Conservation (phyloP, 2,797 vertebrate species). For the Myotis pilosus region DNA sequence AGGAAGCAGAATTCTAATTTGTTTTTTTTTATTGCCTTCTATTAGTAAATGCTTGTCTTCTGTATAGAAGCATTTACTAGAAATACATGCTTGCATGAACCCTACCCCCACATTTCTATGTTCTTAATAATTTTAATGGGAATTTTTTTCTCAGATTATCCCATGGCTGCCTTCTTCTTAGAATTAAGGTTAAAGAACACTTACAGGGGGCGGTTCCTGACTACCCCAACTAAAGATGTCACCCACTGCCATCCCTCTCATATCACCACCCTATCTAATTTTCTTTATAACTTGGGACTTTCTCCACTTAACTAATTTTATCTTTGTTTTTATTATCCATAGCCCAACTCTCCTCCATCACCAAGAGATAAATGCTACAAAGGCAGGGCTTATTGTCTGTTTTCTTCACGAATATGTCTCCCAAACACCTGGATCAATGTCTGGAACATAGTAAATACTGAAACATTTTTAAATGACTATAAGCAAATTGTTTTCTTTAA, state of each 20-base stretch:
- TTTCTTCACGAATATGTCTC: not conserved
- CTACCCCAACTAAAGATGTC: not conserved
- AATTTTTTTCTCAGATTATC: no score
- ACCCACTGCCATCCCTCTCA: not conserved
- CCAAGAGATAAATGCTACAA: not conserved
- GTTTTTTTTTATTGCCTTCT: not conserved
- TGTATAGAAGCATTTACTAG: not conserved
- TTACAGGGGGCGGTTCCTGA: not conserved
- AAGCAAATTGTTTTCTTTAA: not conserved
- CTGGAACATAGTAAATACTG: not conserved
- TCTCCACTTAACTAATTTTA: not conserved
- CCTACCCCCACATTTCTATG: not conserved
- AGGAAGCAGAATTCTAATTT: not conserved
- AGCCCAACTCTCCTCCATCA: not conserved
- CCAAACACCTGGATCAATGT: not conserved
- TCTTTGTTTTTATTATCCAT: not conserved
- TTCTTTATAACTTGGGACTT: conserved; percentile 9
- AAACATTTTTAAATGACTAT: not conserved
- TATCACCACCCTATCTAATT: not conserved
- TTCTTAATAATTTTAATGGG: conserved; percentile 4
- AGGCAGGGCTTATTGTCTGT: no score
- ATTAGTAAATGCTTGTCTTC: not conserved
- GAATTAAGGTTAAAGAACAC: not conserved
- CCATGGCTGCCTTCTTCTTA: not conserved
- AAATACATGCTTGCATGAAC: not conserved